Percentiles rank a stretch among this genome's conserved stretches.
Conservation (phyloP, 2,797 vertebrate genomes). For the Pseudochirops cupreus region DNA sequence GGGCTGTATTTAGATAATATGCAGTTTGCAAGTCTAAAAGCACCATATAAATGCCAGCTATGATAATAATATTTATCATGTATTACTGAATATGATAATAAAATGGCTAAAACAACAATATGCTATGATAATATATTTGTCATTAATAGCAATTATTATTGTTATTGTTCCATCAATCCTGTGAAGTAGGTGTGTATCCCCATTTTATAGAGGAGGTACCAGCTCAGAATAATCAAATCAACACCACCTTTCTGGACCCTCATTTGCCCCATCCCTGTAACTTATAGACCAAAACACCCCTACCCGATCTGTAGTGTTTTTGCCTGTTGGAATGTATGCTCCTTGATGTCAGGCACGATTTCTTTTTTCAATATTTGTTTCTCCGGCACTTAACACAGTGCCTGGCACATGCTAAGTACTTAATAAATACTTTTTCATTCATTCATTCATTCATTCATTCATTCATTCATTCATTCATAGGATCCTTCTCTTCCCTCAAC, state of each 20-base stretch:
- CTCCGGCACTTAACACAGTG: not conserved
- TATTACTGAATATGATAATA: not conserved
- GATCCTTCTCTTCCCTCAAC: not conserved
- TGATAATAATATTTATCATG: not conserved
- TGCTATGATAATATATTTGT: not conserved
- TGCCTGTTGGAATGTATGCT: not conserved
- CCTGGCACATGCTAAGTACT: not conserved
- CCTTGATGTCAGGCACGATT: not conserved
- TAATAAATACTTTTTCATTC: not conserved
- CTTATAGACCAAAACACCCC: not conserved
- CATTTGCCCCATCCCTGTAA: not conserved
- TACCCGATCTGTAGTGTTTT: not conserved
- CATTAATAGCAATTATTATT: not conserved
- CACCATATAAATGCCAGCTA: not conserved
- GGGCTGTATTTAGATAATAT: not conserved
- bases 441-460: not conserved
- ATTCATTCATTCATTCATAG: not conserved
- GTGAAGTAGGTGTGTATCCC: not conserved
- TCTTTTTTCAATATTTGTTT: not conserved
- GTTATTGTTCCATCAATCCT: not conserved
- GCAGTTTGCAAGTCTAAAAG: not conserved
- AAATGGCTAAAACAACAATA: not conserved
- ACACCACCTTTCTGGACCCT: not conserved
- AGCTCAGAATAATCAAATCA: not conserved
- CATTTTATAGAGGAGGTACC: not conserved